Evolutionary conservation across 2,113 vertebrate species (phyloP).

Genomic region (Arenaria interpres): DNA sequence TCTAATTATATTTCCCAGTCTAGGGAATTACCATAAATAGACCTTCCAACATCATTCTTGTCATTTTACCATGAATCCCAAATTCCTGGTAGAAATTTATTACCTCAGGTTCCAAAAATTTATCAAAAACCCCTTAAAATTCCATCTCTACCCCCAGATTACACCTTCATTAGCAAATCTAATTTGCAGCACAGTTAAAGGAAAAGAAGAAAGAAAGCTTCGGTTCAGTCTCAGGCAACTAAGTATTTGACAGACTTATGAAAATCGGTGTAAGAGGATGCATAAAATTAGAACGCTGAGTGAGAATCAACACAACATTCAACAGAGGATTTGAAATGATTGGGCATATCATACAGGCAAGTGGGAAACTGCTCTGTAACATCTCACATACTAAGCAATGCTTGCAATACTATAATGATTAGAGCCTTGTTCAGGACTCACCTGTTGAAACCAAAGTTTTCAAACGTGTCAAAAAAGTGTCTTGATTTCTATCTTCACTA

Average conservation of each 20-base stretch:
- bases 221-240: not conserved
- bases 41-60: not conserved
- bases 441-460: not conserved
- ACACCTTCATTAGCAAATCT: not conserved
- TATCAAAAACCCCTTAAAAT: not conserved
- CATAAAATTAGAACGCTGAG: not conserved
- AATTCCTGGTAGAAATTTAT: not conserved
- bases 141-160: not conserved
- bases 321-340: not conserved
- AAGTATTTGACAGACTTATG: not conserved
- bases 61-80: not conserved
- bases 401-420: not conserved
- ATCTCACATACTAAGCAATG: not conserved
- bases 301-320: not conserved
- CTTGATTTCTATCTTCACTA: not conserved
- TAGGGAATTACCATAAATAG: constrained; percentile 26
- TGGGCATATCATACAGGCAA: not conserved
- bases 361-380: not conserved
- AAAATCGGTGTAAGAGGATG: not conserved
- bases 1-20: constrained; percentile 24
- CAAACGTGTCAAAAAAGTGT: not conserved
- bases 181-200: not conserved
- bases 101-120: not conserved
- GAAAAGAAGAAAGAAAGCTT: not conserved
- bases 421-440: not conserved